Percentiles rank a stretch among this genome's conserved stretches.
These are phyloP conservation scores for Orthonychiurus folsomi DNA, from an alignment of 2,888 invertebrate genomes.

Conservation along the genomic window DNA sequence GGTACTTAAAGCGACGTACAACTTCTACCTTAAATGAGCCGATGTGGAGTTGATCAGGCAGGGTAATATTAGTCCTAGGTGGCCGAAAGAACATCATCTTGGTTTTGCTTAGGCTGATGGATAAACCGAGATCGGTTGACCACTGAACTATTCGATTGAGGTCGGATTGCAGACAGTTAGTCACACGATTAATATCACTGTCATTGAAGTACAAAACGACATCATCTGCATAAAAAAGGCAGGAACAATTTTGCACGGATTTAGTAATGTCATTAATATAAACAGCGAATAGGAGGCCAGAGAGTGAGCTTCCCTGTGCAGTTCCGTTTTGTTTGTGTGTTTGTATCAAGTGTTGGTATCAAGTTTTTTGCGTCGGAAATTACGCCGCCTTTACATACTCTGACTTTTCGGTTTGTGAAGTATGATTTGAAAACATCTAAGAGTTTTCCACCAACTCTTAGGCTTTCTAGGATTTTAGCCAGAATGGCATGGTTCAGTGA, in stretches of 20 bases:
- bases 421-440: not conserved
- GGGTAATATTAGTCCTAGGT: not conserved
- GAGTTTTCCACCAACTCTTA: not conserved
- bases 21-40: not conserved
- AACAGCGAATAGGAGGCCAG: not conserved
- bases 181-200: not conserved
- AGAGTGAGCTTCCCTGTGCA: not conserved
- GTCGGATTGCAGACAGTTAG: not conserved
- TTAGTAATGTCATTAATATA: not conserved
- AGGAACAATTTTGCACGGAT: not conserved
- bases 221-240: not conserved
- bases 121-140: not conserved
- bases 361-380: not conserved
- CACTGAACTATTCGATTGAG: not conserved
- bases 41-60: not conserved
- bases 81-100: not conserved
- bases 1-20: not conserved
- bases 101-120: not conserved
- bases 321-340: not conserved
- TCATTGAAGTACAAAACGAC: not conserved
- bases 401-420: not conserved
- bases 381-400: not conserved
- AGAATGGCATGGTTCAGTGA: not conserved
- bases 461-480: not conserved
- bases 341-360: no score